A percentile compares a stretch with the other conserved stretches of the same genome.
Conservation (phyloP, 2,113 vertebrate genomes). For the Perca flavescens region DNA sequence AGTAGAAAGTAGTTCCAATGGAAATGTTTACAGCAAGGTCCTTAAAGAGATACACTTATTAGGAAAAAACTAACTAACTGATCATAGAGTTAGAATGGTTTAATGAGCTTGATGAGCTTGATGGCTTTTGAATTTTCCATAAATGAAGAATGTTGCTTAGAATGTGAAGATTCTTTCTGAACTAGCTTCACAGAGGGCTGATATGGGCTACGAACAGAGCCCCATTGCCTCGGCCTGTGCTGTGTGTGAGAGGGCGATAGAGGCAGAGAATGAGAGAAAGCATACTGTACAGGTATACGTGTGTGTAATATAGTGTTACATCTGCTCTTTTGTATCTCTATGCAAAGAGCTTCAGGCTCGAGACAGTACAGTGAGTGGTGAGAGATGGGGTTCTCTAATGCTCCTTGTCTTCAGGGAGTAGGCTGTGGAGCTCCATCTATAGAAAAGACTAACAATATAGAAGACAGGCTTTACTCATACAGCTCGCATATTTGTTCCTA, state of each 20-base stretch:
- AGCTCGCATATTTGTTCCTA: neutral
- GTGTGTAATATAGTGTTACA: constrained; percentile 69
- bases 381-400: constrained; percentile 51
- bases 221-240: constrained; percentile 2
- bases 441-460: neutral
- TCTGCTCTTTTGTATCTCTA: constrained; percentile 61
- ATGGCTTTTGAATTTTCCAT: neutral
- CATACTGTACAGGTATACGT: constrained; percentile 68
- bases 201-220: neutral
- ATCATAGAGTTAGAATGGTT: neutral
- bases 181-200: constrained; percentile 11
- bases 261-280: constrained; percentile 47
- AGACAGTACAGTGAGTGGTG: constrained; percentile 38
- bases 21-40: neutral
- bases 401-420: constrained; percentile 37
- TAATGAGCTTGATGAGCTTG: neutral
- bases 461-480: neutral
- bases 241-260: constrained; percentile 46
- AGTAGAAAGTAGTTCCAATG: neutral
- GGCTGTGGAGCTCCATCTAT: constrained; percentile 49
- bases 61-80: constrained; percentile 13
- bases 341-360: constrained; percentile 40
- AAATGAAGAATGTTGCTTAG: neutral
- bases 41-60: constrained; percentile 1
- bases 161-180: neutral